These are phyloP conservation scores for Catonia carolina DNA, from an alignment of 2,888 invertebrate species.

Conservation along the genomic window DNA sequence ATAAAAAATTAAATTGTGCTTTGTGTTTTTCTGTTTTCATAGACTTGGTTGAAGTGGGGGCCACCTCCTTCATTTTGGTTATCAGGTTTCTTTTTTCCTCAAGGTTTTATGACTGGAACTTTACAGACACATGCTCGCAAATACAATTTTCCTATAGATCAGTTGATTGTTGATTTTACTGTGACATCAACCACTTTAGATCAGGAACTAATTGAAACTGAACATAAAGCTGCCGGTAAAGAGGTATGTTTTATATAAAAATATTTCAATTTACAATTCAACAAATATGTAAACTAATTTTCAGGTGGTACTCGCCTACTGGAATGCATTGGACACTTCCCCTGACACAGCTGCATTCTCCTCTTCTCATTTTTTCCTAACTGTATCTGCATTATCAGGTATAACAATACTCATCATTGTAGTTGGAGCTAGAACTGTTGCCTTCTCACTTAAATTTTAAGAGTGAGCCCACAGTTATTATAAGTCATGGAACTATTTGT, in stretches of 20 bases:
- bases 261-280: not conserved
- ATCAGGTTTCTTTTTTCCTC: conserved; percentile 89
- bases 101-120: conserved; percentile 85
- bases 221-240: not conserved
- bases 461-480: no score
- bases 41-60: conserved; percentile 64
- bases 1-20: not conserved
- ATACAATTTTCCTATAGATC: conserved; percentile 80
- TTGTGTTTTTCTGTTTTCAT: conserved; percentile 35
- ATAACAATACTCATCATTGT: no score
- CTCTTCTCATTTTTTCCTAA: no score
- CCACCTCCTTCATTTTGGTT: conserved; percentile 83
- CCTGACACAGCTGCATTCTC: no score
- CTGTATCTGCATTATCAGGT: no score
- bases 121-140: conserved; percentile 84
- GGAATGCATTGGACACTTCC: no score
- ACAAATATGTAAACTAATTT: not conserved
- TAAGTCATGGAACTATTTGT: no score
- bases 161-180: conserved; percentile 71
- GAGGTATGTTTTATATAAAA: not conserved
- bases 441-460: no score
- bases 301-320: not conserved
- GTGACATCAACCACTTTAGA: conserved; percentile 45
- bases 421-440: no score
- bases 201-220: conserved; percentile 59